A percentile compares a stretch with the other conserved stretches of the same genome.
Evolutionary conservation across 1,140 invertebrate genomes (phyloP).

Genomic region (Listronotus oregonensis): DNA sequence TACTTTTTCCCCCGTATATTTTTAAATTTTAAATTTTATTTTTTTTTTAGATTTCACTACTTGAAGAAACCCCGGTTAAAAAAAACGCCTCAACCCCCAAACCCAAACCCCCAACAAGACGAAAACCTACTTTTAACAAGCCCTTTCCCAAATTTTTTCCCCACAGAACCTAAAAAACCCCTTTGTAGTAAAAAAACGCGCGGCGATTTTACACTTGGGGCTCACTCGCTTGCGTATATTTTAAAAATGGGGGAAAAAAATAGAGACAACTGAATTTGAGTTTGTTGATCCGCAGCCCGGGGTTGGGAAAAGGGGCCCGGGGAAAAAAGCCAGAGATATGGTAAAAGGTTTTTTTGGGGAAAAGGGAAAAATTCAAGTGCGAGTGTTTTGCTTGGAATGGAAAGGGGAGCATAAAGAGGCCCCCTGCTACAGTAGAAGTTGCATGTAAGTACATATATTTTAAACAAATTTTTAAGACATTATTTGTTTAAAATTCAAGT

Average conservation of each 20-base stretch:
- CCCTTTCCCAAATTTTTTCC: conserved; percentile 82
- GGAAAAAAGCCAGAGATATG: conserved; percentile 82
- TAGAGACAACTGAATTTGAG: conserved; percentile 67
- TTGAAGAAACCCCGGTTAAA: conserved; percentile 50
- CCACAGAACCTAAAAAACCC: conserved; percentile 83
- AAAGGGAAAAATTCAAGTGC: conserved; percentile 85
- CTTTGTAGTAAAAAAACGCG: conserved; percentile 87
- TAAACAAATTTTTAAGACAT: no score
- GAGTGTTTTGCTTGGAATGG: conserved; percentile 86
- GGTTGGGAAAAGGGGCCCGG: conserved; percentile 81
- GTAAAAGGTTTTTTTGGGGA: conserved; percentile 89
- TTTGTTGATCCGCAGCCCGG: conserved; percentile 86
- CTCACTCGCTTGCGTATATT: conserved; percentile 82
- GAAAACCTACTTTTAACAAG: conserved; percentile 62
- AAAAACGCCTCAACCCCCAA: conserved; percentile 54
- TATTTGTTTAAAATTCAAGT: no score
- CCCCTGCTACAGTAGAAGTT: conserved; percentile 80
- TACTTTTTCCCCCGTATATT: no score
- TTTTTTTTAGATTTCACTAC: conserved; percentile 50
- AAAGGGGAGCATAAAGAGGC: conserved; percentile 75
- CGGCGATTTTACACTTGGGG: conserved; percentile 82
- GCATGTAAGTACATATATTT: conserved; percentile 77
- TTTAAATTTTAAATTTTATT: no score
- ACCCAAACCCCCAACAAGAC: conserved; percentile 58
- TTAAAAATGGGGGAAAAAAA: conserved; percentile 83